A percentile compares a stretch with the other conserved stretches of the same genome.
Conservation (phyloP, 2,888 invertebrate genomes). For the Meghimatium bilineatum region DNA sequence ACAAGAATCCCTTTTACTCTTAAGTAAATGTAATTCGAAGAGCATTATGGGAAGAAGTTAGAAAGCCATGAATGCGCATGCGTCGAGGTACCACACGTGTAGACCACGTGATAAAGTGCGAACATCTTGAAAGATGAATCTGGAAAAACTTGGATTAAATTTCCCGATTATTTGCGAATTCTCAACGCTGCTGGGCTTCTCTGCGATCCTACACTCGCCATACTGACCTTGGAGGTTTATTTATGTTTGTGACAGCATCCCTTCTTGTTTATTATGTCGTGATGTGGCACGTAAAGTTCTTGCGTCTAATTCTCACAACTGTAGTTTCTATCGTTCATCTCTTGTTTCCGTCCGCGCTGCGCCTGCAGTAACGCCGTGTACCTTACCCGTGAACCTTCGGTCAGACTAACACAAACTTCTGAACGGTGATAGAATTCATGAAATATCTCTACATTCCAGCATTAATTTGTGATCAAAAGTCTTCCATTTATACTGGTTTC, state of each 20-base stretch:
- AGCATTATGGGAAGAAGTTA: conserved; percentile 3
- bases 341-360: neutral
- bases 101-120: conserved; percentile 32
- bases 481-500: no score
- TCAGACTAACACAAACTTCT: no score
- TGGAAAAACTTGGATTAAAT: conserved; percentile 29
- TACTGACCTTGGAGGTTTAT: conserved; percentile 20
- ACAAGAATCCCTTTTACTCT: neutral
- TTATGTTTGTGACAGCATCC: conserved; percentile 39
- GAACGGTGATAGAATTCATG: no score
- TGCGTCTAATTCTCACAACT: neutral
- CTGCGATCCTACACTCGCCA: neutral
- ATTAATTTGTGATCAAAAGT: no score
- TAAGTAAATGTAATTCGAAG: neutral
- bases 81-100: conserved; percentile 14
- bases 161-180: conserved; percentile 37
- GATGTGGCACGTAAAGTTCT: neutral
- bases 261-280: conserved; percentile 31
- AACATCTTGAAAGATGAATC: conserved; percentile 38
- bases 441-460: no score
- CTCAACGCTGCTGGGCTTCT: conserved; percentile 14
- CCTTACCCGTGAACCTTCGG: no score
- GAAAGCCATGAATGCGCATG: conserved; percentile 29
- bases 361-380: neutral
- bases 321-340: neutral